Evolutionary conservation across 2,888 invertebrate species (phyloP).

Genomic region (Ophion ventricosus): DNA sequence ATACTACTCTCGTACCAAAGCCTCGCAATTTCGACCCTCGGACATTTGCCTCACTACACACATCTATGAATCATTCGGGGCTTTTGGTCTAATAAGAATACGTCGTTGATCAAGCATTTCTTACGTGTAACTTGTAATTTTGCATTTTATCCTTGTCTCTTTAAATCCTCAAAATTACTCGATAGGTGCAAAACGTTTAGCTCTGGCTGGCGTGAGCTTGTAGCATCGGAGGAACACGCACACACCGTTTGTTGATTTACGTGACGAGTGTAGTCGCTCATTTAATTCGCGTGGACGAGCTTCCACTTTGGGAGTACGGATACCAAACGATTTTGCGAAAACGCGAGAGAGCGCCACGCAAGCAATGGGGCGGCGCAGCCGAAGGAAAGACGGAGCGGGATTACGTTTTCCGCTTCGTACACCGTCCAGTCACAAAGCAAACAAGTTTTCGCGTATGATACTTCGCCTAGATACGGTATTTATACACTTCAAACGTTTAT

Average conservation of each 20-base stretch:
- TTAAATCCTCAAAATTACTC: not conserved
- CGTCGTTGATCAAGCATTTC: not conserved
- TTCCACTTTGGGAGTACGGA: not conserved
- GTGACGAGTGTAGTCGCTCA: not conserved
- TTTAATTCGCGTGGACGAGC: not conserved
- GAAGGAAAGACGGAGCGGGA: constrained; percentile 7
- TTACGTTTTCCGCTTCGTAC: constrained; percentile 5
- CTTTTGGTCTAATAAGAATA: not conserved
- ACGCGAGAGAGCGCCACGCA: not conserved
- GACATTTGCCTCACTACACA: not conserved
- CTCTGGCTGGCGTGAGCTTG: too few species aligned
- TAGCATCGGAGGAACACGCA: too few species aligned
- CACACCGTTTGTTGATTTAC: too few species aligned
- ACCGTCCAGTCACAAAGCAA: constrained; percentile 25
- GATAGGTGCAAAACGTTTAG: not conserved
- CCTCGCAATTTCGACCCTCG: constrained; percentile 6
- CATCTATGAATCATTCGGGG: not conserved
- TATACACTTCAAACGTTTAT: constrained; percentile 20
- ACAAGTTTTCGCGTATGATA: constrained; percentile 28
- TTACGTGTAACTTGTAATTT: not conserved
- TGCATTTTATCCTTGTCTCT: not conserved
- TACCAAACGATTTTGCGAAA: not conserved
- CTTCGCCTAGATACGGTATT: constrained; percentile 3
- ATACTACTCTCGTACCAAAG: not conserved
- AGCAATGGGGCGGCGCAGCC: not conserved